Evolutionary conservation across 1,140 invertebrate species (phyloP).

Genomic region (Bombus difficillimus): DNA sequence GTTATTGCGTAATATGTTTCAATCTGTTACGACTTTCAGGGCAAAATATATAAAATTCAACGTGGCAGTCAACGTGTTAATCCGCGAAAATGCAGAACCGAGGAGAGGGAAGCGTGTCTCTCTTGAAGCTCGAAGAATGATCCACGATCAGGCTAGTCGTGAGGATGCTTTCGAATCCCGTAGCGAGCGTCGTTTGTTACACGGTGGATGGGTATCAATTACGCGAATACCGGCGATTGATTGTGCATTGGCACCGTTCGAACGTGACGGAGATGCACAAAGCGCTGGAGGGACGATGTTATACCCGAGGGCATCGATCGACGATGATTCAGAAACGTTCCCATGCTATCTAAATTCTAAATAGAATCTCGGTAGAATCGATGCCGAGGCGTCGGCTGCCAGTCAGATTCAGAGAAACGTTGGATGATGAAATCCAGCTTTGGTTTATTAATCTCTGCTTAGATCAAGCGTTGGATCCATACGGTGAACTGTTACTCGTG

Average conservation of each 20-base stretch:
- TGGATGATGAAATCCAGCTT: conserved; percentile 22
- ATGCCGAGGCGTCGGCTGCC: conserved; percentile 2
- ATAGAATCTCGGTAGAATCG: conserved; percentile 25
- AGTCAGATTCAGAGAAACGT: background rate
- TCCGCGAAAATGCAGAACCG: background rate
- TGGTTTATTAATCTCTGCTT: conserved; percentile 22
- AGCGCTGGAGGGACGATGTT: background rate
- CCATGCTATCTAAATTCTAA: conserved; percentile 43
- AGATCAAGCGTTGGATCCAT: background rate
- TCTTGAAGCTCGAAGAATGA: conserved; percentile 4
- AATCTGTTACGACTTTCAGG: no score
- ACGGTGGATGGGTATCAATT: conserved; percentile 52
- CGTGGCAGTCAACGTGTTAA: background rate
- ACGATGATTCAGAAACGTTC: conserved; percentile 45
- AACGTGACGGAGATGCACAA: conserved; percentile 34
- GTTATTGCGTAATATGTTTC: no score
- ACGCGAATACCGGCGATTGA: conserved; percentile 53
- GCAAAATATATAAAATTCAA: background rate
- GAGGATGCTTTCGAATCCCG: conserved; percentile 20
- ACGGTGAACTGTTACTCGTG: background rate
- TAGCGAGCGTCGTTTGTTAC: conserved; percentile 50
- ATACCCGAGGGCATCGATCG: conserved; percentile 9
- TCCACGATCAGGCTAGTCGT: conserved; percentile 17
- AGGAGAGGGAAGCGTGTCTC: background rate
- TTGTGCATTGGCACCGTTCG: conserved; percentile 50